Evolutionary conservation across 2,797 vertebrate genomes (phyloP).

Genomic region (Pangasius mekongensis): DNA sequence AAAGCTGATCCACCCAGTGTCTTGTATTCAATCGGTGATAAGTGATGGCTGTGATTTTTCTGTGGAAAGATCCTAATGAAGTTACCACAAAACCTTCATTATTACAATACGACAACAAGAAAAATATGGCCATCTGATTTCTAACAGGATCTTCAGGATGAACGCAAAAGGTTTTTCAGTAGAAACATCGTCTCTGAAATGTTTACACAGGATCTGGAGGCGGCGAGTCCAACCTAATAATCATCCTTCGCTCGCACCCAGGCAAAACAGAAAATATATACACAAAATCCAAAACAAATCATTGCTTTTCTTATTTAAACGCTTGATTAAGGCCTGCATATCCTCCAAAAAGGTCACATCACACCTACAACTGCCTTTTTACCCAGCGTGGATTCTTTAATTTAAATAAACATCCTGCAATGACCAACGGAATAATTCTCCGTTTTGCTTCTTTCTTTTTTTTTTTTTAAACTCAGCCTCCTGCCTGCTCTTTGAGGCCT

Average conservation of each 20-base stretch:
- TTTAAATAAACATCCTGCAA: slow-evolving; percentile 72
- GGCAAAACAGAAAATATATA: slow-evolving; percentile 8
- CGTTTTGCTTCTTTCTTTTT: slow-evolving; percentile 42
- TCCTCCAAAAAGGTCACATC: slow-evolving; percentile 58
- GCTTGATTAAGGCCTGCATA: slow-evolving; percentile 58
- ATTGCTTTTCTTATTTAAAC: slow-evolving; percentile 7
- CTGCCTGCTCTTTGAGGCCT: slow-evolving; percentile 66
- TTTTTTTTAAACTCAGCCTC: slow-evolving; percentile 64
- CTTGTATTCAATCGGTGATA: slow-evolving; percentile 6
- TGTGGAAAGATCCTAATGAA: neutral
- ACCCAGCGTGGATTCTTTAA: slow-evolving; percentile 53
- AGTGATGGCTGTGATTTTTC: neutral
- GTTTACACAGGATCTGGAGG: neutral
- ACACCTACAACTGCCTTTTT: slow-evolving; percentile 32
- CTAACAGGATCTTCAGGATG: neutral
- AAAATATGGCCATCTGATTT: neutral
- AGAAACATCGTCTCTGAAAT: neutral
- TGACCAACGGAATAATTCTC: slow-evolving; percentile 45
- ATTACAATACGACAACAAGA: neutral
- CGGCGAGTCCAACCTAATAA: slow-evolving; percentile 7
- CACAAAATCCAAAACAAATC: slow-evolving; percentile 9
- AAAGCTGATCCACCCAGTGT: slow-evolving; percentile 16
- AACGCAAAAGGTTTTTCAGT: neutral
- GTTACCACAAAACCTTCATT: neutral
- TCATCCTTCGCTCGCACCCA: slow-evolving; percentile 6